phyloP scores from a whole-genome alignment of 2,113 vertebrate genomes.

The Epinephelus lanceolatus region DNA sequence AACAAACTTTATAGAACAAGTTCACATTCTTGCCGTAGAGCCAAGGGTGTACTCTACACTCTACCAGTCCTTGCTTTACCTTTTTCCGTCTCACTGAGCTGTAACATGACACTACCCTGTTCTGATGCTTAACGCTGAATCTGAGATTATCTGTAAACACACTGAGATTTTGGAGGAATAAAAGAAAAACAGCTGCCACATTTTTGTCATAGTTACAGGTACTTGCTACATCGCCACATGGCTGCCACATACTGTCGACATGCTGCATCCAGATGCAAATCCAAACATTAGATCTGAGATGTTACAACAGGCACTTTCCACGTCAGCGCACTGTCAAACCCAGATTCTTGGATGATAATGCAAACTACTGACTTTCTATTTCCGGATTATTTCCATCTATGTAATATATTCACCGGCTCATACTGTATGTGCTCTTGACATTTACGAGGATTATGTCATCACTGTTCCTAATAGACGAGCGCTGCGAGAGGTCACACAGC shows the following conservation, averaged over 20 bases:
- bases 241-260: slow-evolving; percentile 11
- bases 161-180: background rate
- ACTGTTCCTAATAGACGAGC: slow-evolving; percentile 1
- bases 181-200: background rate
- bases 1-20: slow-evolving; percentile 24
- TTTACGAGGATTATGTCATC: slow-evolving; percentile 43
- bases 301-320: background rate
- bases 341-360: background rate
- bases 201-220: background rate
- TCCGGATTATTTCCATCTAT: background rate
- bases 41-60: background rate
- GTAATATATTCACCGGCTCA: background rate
- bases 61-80: background rate
- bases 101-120: background rate
- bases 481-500: slow-evolving; percentile 15
- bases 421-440: background rate
- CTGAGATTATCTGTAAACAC: background rate
- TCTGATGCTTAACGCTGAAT: background rate
- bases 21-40: slow-evolving; percentile 39
- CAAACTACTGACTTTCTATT: background rate
- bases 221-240: background rate
- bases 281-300: background rate
- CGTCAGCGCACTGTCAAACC: background rate
- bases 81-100: background rate
- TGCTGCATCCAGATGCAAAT: slow-evolving; percentile 26